A percentile compares a stretch with the other conserved stretches of the same genome.
These are phyloP conservation scores for Papilio demoleus DNA, from an alignment of 2,888 invertebrate genomes.

Conservation along the genomic window DNA sequence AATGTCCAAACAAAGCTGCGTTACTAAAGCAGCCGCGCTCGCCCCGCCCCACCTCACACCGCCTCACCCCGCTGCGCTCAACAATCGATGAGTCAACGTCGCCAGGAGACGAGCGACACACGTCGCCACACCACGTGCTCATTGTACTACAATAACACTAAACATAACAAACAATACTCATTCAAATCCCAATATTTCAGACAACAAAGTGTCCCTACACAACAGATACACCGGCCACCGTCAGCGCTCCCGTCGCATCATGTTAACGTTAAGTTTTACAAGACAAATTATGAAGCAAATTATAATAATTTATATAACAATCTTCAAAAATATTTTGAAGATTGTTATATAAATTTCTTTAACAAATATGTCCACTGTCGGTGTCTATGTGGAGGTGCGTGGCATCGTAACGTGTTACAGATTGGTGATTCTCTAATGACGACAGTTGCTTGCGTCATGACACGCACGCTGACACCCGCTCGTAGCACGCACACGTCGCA, in stretches of 20 bases:
- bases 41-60: neutral
- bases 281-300: too few species aligned
- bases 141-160: neutral
- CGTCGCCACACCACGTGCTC: neutral
- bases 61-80: neutral
- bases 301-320: too few species aligned
- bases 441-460: slow-evolving; percentile 7
- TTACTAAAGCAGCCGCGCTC: neutral
- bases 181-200: neutral
- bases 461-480: slow-evolving; percentile 7
- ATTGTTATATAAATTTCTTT: too few species aligned
- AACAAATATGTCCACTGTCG: too few species aligned
- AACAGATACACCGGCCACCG: neutral
- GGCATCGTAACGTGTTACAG: neutral
- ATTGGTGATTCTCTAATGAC: neutral
- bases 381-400: too few species aligned
- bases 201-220: neutral
- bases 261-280: too few species aligned
- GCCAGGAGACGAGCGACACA: neutral
- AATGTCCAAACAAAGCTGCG: slow-evolving; percentile 16
- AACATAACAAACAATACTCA: neutral
- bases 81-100: neutral
- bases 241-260: too few species aligned
- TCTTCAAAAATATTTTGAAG: too few species aligned
- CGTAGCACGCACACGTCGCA: neutral